Percentiles rank a stretch among this genome's conserved stretches.
phyloP scores from a whole-genome alignment of 1,140 invertebrate species.

The Drosophila novamexicana region DNA sequence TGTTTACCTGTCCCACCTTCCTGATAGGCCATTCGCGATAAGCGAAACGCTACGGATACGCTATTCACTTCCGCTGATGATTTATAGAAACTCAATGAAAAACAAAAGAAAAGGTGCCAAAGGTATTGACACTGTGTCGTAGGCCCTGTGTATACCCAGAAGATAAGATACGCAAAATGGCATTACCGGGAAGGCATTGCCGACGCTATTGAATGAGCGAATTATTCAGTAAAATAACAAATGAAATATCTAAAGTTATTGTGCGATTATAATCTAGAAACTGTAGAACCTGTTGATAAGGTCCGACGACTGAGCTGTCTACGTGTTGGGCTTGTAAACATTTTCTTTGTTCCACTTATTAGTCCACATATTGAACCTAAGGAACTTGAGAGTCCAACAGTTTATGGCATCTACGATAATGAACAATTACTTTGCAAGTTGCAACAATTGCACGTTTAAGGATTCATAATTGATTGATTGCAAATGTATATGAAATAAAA shows the following conservation, averaged over 20 bases:
- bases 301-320: too few species aligned
- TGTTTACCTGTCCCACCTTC: conserved; percentile 23
- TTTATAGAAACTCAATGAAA: conserved; percentile 29
- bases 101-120: conserved; percentile 25
- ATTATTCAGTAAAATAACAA: conserved; percentile 16
- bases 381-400: too few species aligned
- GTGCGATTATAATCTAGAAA: neutral
- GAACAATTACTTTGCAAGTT: too few species aligned
- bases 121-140: conserved; percentile 58
- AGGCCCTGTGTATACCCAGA: conserved; percentile 37
- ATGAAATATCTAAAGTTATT: conserved; percentile 9
- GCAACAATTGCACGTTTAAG: too few species aligned
- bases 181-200: conserved; percentile 8
- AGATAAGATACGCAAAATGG: conserved; percentile 63
- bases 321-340: too few species aligned
- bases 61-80: conserved; percentile 67
- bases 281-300: conserved; percentile 1
- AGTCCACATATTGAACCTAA: too few species aligned
- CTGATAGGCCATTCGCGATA: conserved; percentile 44
- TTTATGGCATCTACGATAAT: too few species aligned
- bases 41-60: conserved; percentile 52
- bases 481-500: too few species aligned
- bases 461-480: too few species aligned
- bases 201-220: conserved; percentile 18
- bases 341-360: too few species aligned